A percentile compares a stretch with the other conserved stretches of the same genome.
Conservation (phyloP, 2,113 vertebrate genomes). For the Gopherus evgoodei region DNA sequence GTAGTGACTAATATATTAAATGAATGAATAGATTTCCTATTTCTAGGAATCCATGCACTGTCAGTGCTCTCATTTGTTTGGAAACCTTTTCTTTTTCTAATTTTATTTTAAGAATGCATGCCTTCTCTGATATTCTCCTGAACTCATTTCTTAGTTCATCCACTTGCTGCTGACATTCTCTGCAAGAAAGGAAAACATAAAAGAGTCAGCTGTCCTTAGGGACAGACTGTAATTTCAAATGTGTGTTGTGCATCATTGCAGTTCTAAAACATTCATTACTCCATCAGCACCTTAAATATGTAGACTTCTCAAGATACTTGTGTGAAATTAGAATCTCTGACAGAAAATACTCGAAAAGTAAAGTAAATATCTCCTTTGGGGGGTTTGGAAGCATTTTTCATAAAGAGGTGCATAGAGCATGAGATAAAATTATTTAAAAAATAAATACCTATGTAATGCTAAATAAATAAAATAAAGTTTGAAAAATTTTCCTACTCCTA, state of each 20-base stretch:
- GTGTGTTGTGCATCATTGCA: neutral
- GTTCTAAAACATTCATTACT: neutral
- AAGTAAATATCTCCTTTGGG: neutral
- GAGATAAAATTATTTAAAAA: too few relatives aligned
- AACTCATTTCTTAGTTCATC: constrained; percentile 43
- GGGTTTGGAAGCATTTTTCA: neutral
- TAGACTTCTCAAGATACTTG: neutral
- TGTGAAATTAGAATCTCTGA: neutral
- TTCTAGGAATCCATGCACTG: neutral
- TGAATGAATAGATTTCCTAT: neutral
- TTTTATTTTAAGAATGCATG: constrained; percentile 9
- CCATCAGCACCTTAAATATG: neutral
- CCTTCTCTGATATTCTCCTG: constrained; percentile 7
- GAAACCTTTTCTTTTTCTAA: neutral
- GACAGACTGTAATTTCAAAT: neutral
- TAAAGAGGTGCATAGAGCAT: neutral
- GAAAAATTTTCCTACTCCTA: neutral
- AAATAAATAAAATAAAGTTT: neutral
- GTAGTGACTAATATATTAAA: too few relatives aligned
- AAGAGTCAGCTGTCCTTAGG: neutral
- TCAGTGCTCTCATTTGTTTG: constrained; percentile 6
- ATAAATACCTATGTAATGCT: neutral
- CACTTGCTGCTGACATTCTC: constrained; percentile 49
- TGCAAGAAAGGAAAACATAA: neutral
- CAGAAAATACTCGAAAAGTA: neutral